phyloP scores from a whole-genome alignment of 2,113 vertebrate species.

The Python bivittatus region DNA sequence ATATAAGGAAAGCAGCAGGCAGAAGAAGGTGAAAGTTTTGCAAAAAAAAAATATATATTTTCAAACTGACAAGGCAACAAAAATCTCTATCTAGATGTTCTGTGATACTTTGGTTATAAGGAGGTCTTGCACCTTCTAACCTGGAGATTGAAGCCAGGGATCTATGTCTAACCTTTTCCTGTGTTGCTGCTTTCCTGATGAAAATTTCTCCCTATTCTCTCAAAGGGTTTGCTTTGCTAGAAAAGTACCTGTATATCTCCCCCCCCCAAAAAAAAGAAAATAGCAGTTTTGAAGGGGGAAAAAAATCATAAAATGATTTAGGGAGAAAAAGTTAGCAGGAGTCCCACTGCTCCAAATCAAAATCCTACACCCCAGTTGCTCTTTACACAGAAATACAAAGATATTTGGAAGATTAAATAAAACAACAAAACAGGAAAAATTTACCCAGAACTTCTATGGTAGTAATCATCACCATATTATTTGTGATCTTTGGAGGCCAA shows the following conservation, averaged over 20 bases:
- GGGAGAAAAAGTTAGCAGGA: neutral
- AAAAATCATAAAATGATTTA: neutral
- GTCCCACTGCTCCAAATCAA: neutral
- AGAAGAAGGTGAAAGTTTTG: neutral
- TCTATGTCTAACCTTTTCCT: neutral
- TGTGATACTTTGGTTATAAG: neutral
- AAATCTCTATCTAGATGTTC: neutral
- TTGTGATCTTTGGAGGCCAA: neutral
- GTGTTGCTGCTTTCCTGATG: neutral
- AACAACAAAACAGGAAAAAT: neutral
- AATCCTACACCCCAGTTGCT: neutral
- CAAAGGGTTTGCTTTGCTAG: neutral
- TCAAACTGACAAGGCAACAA: neutral
- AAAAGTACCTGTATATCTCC: neutral
- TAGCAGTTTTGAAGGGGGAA: neutral
- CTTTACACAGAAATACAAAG: neutral
- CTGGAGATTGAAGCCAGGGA: neutral
- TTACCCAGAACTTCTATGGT: neutral
- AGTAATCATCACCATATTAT: neutral
- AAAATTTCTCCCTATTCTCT: neutral
- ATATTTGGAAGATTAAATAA: neutral
- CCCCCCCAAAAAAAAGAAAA: neutral
- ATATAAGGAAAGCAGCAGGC: neutral
- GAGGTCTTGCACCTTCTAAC: neutral
- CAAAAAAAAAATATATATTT: neutral